Percentiles rank a stretch among this genome's conserved stretches.
These are phyloP conservation scores for Halisarca cf. caerulea DNA, from an alignment of 37 sponge, comb jelly and placozoan genomes.

Conservation along the genomic window DNA sequence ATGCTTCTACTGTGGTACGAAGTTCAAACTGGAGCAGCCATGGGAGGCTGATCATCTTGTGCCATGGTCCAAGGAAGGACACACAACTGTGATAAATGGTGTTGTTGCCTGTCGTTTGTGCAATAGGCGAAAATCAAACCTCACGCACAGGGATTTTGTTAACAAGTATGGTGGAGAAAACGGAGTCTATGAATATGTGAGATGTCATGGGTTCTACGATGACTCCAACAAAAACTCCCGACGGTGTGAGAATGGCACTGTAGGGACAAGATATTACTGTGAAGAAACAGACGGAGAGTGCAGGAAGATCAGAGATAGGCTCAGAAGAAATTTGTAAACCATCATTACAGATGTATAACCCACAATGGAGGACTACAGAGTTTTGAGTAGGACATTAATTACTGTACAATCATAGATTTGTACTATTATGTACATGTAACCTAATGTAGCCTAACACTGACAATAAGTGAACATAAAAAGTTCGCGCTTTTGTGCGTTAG, in stretches of 20 bases:
- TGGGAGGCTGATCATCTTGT: constrained; percentile 26
- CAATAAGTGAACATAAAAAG: no score
- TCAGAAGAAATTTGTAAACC: neutral
- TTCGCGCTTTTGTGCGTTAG: no score
- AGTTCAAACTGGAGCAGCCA: neutral
- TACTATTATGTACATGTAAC: no score
- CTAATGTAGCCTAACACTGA: no score
- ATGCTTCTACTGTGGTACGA: constrained; percentile 15
- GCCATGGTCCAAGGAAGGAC: constrained; percentile 23
- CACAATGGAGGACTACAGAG: neutral
- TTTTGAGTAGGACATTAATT: neutral
- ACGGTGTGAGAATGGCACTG: neutral
- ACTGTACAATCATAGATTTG: no score
- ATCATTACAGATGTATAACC: no score
- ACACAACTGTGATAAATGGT: constrained; percentile 19
- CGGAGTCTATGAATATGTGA: neutral
- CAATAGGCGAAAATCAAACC: constrained; percentile 22
- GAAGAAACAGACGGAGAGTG: constrained; percentile 12
- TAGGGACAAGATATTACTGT: neutral
- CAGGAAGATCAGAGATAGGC: neutral
- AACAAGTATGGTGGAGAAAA: constrained; percentile 4
- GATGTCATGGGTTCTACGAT: constrained; percentile 5
- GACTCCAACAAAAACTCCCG: neutral
- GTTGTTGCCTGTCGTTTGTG: constrained; percentile 11
- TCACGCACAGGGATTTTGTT: constrained; percentile 14